Percentiles rank a stretch among this genome's conserved stretches.
Evolutionary conservation across 1,140 invertebrate genomes (phyloP).

Genomic region (Drosophila pandora): DNA sequence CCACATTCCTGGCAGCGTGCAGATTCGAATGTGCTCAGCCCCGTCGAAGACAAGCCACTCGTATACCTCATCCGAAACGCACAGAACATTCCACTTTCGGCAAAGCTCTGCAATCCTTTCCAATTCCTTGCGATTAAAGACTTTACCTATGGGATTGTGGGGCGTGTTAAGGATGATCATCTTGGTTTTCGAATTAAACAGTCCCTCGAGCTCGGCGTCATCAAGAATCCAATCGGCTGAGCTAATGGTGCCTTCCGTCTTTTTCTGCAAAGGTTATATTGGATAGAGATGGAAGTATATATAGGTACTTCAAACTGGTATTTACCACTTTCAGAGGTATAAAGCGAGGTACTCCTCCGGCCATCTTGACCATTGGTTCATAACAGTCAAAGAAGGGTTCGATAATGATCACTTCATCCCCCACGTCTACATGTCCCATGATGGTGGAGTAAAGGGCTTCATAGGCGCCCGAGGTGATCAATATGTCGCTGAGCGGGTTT

Average conservation of each 20-base stretch:
- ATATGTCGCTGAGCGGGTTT: slow-evolving; percentile 92
- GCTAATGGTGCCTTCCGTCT: slow-evolving; percentile 81
- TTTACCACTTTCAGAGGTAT: slow-evolving; percentile 93
- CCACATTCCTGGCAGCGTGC: slow-evolving; percentile 98
- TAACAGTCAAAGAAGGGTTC: slow-evolving; percentile 99
- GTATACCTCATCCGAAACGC: slow-evolving; percentile 98
- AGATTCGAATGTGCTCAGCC: slow-evolving; percentile 94
- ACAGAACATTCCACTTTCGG: slow-evolving; percentile 96
- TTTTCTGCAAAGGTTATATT: slow-evolving; percentile 31
- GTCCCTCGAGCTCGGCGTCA: slow-evolving; percentile 89
- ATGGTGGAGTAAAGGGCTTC: slow-evolving; percentile 94
- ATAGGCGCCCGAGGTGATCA: slow-evolving; percentile 96
- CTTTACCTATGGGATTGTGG: slow-evolving; percentile 97
- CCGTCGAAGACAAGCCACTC: slow-evolving; percentile 98
- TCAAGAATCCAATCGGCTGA: slow-evolving; percentile 97
- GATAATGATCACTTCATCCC: slow-evolving; percentile 98
- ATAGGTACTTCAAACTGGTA: slow-evolving; percentile 6
- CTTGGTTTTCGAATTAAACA: slow-evolving; percentile 97
- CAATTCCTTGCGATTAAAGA: slow-evolving; percentile 89
- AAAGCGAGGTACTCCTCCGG: slow-evolving; percentile 94
- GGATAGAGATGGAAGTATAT: not conserved
- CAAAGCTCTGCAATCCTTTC: slow-evolving; percentile 94
- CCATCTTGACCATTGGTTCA: slow-evolving; percentile 95
- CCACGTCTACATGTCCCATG: slow-evolving; percentile 92
- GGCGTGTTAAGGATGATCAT: slow-evolving; percentile 98